Conservation (phyloP, 2,888 invertebrate species). For the Zeuzera pyrina region DNA sequence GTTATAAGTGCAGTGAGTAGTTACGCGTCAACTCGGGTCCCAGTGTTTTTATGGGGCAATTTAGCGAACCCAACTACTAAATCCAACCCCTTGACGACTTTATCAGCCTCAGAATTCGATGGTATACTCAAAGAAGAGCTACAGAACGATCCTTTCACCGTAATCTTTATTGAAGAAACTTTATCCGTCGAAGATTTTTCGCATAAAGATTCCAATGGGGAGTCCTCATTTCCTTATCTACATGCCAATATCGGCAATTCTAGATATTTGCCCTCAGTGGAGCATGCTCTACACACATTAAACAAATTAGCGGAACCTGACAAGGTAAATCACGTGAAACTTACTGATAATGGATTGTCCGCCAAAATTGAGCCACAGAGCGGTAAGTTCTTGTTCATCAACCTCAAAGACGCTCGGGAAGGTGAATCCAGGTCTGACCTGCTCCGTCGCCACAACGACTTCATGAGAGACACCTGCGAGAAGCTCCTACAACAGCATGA, state of each 20-base stretch:
- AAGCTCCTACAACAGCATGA: slow-evolving; percentile 53
- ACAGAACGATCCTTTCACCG: slow-evolving; percentile 43
- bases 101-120: slow-evolving; percentile 42
- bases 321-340: slow-evolving; percentile 37
- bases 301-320: slow-evolving; percentile 58
- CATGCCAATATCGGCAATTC: slow-evolving; percentile 35
- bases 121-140: slow-evolving; percentile 42
- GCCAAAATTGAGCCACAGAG: slow-evolving; percentile 46
- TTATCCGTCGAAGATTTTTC: slow-evolving; percentile 75
- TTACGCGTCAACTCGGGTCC: slow-evolving; percentile 58
- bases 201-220: slow-evolving; percentile 49
- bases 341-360: slow-evolving; percentile 49
- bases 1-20: slow-evolving; percentile 47
- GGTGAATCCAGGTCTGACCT: slow-evolving; percentile 69
- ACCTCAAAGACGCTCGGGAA: slow-evolving; percentile 71
- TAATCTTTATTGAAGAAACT: slow-evolving; percentile 68
- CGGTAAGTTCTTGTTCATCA: slow-evolving; percentile 68
- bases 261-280: slow-evolving; percentile 76
- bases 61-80: slow-evolving; percentile 27
- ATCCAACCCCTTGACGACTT: slow-evolving; percentile 40
- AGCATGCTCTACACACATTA: slow-evolving; percentile 70
- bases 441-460: slow-evolving; percentile 73
- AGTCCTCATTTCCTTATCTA: slow-evolving; percentile 49
- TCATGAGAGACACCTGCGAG: slow-evolving; percentile 68
- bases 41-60: slow-evolving; percentile 75